These are phyloP conservation scores for Dusona sp. DNA, from an alignment of 2,888 invertebrate genomes.

Conservation along the genomic window DNA sequence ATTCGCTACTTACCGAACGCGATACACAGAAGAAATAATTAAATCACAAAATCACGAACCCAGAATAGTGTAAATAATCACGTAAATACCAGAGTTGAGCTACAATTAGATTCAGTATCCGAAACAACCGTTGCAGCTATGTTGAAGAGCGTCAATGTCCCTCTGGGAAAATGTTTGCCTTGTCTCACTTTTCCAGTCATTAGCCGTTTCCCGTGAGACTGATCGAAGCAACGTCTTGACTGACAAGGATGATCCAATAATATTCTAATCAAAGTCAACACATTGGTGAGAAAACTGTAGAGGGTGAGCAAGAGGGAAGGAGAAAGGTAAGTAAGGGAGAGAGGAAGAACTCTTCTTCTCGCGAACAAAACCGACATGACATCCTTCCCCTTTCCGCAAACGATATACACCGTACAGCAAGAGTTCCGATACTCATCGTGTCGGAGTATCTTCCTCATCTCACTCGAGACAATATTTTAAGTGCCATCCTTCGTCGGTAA, in stretches of 20 bases:
- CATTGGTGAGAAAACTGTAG: slow-evolving; percentile 51
- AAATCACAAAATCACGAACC: background rate
- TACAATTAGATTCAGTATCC: background rate
- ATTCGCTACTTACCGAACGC: background rate
- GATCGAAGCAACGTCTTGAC: slow-evolving; percentile 52
- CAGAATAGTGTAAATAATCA: background rate
- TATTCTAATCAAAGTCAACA: slow-evolving; percentile 68
- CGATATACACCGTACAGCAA: slow-evolving; percentile 6
- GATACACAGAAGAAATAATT: background rate
- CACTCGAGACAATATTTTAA: slow-evolving; percentile 75
- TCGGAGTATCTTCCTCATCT: slow-evolving; percentile 33
- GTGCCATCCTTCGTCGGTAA: slow-evolving; percentile 79
- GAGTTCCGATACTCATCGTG: slow-evolving; percentile 45
- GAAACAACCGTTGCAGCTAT: background rate
- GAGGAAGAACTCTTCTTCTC: slow-evolving; percentile 36
- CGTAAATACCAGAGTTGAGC: background rate
- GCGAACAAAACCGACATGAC: slow-evolving; percentile 49
- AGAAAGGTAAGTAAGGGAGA: slow-evolving; percentile 48
- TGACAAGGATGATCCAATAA: slow-evolving; percentile 67
- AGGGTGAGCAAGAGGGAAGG: slow-evolving; percentile 9
- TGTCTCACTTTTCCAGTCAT: slow-evolving; percentile 22
- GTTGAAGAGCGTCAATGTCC: background rate
- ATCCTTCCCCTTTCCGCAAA: slow-evolving; percentile 19
- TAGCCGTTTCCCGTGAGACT: slow-evolving; percentile 23
- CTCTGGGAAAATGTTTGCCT: slow-evolving; percentile 9